A percentile compares a stretch with the other conserved stretches of the same genome.
Conservation (phyloP, 2,888 invertebrate species). For the Polydrusus cervinus region DNA sequence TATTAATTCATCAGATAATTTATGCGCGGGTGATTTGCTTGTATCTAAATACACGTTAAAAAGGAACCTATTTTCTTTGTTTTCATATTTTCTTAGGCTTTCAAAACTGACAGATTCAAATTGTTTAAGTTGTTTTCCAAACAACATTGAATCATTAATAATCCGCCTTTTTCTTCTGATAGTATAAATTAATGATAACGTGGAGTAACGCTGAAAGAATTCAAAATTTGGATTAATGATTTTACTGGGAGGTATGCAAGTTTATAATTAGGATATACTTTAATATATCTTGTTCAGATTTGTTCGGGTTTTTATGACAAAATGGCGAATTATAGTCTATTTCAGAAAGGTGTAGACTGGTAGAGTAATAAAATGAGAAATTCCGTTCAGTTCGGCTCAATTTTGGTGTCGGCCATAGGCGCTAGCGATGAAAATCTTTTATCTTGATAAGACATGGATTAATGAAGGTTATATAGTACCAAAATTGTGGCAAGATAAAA, state of each 20-base stretch:
- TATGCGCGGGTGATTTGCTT: not conserved
- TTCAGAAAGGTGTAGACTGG: too few species aligned
- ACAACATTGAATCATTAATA: conserved; percentile 13
- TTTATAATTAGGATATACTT: not conserved
- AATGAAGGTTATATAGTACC: too few species aligned
- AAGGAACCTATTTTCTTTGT: not conserved
- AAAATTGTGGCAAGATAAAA: too few species aligned
- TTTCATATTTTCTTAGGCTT: conserved; percentile 9
- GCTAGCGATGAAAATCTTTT: too few species aligned
- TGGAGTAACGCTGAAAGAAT: conserved; percentile 1
- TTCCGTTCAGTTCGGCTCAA: too few species aligned
- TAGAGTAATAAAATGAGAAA: too few species aligned
- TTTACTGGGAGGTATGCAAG: not conserved
- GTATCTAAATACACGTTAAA: conserved; percentile 8
- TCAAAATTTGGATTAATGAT: conserved; percentile 6
- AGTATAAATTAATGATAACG: conserved; percentile 13
- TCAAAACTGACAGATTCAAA: conserved; percentile 9
- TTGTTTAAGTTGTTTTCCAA: conserved; percentile 8
- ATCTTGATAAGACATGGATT: too few species aligned
- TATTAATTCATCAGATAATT: not conserved
- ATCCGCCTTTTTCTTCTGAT: not conserved
- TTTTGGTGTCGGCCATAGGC: too few species aligned
- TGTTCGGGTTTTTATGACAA: too few species aligned
- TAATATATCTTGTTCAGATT: not conserved
- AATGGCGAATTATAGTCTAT: too few species aligned